These are phyloP conservation scores for Cephus spinipes DNA, from an alignment of 2,888 invertebrate species.

Conservation along the genomic window DNA sequence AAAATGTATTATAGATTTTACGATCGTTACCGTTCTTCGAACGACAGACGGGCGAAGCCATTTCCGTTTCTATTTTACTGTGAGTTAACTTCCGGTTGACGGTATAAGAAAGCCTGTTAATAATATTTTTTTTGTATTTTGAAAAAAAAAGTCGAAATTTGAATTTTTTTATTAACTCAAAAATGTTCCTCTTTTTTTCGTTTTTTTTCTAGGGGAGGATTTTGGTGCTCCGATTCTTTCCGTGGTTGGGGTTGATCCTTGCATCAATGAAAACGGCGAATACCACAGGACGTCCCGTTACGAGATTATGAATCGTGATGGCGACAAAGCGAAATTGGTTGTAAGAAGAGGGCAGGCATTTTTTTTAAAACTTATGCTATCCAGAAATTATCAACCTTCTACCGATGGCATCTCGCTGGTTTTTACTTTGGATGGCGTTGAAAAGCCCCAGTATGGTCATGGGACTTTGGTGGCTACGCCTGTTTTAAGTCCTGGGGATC, in stretches of 20 bases:
- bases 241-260: slow-evolving; percentile 80
- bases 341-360: slow-evolving; percentile 88
- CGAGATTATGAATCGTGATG: slow-evolving; percentile 76
- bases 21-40: slow-evolving; percentile 65
- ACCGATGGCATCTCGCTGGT: slow-evolving; percentile 87
- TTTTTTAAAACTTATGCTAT: slow-evolving; percentile 77
- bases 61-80: slow-evolving; percentile 62
- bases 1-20: slow-evolving; percentile 63
- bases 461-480: slow-evolving; percentile 83
- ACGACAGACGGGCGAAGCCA: slow-evolving; percentile 52
- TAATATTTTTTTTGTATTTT: neutral
- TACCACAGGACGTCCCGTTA: slow-evolving; percentile 84
- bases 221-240: slow-evolving; percentile 70
- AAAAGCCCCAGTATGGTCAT: slow-evolving; percentile 83
- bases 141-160: neutral
- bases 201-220: slow-evolving; percentile 54
- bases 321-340: slow-evolving; percentile 74
- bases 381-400: slow-evolving; percentile 78
- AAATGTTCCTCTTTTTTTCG: neutral
- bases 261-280: slow-evolving; percentile 79
- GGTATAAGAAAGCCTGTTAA: neutral
- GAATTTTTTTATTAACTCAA: neutral
- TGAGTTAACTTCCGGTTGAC: slow-evolving; percentile 42
- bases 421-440: slow-evolving; percentile 83
- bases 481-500: slow-evolving; percentile 73